Base-by-base conservation (phyloP, 2,888 invertebrate genomes). In the Plebejus argus region DNA sequence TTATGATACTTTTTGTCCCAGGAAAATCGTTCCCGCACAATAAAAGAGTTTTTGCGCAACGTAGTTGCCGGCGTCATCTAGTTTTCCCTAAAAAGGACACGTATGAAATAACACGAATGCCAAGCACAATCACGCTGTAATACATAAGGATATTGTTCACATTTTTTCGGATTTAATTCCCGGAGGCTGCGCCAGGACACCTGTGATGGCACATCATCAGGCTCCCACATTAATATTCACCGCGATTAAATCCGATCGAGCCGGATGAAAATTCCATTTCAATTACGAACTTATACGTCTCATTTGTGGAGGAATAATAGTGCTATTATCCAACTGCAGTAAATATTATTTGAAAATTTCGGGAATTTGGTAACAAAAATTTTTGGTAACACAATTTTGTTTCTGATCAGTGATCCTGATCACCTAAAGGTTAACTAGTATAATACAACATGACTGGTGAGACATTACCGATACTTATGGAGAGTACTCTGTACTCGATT, bases 161-260 rank as follows among this genome's bases (percentile, higher is more conserved):
- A 53, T 53, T 53, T 53, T 53, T 53, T 4, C 53, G 53, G 12
- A 3, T 53, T 53, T 18, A 53, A 53, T 53, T 53, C 53, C 4
- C 53, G 18, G 12, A n/a, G 58, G 12, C 61, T 23, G 23, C 61
- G 15, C 61, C 61, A 66, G 61, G 61, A 66, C 12, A 58, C 58
- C 20, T 28, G 61, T 53, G 53, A 53, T 5, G 53, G 53, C 61
- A 15, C 10, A 66, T 12, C 61, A 23, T 66, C 61, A 10, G 61
- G 61, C 61, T 28, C 61, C 61, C 61, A 66, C 61, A 66, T 66
- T 66, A 66, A 66, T 23, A 66, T 66, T 66, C 61, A 66, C 61
- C 61, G 61, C 77, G 66, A 77, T 77, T 77, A 77, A 61, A 58
- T 39, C 77, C 61, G 74, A 77, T 74, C 66, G 66, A 74, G 61